Evolutionary conservation across 2,888 invertebrate species (phyloP), one percentile per base, ranked within the genome.

Genomic region (Plemyria rubiginata): DNA sequence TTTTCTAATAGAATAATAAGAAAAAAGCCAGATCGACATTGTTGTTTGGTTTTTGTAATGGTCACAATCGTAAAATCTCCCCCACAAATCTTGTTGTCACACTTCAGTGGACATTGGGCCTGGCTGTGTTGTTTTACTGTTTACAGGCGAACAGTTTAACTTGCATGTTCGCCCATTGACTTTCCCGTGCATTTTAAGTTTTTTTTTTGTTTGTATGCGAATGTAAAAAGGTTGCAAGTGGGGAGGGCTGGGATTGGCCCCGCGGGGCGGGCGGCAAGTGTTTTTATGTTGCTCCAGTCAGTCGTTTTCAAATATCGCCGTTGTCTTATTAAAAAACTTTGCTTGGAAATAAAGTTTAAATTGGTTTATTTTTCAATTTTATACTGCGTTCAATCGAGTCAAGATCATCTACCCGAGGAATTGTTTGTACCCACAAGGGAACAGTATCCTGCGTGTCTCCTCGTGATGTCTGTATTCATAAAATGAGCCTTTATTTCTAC

Each of bases 71-170:
- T 43, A 15, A 16, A 16, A 4, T 16, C 16, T 16, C 45, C 16
- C 45, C 11, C 36, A 38, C 36, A 38, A 38, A 38, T 11, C 9
- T 8, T 8, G 16, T 45, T 9, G 15, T 38, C 53, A 16, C 29
- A 48, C 43, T 59, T n/a, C 28, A 46, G 58, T 54, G 28, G 59
- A 62, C 6, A 6, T 29, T 6, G 3, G 5, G 28, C 13, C 51
- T 43, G 8, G 28, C 13, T 46, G n/a, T 15, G 54, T 16, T 46
- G 15, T 63, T 50, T 40, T 58, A 61, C 51, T 63, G 62, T 62
- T 63, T 63, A 64, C 64, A 65, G 55, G 53, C 62, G 13, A 46
- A 65, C 53, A 32, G 61, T 52, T 61, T 54, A 54, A 49, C 56
- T 68, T 50, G 62, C 53, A 38, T 49, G 51, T 52, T 46, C 43